These are phyloP conservation scores for Erythrocercus mccallii DNA, from an alignment of 2,113 vertebrate species.

Conservation along the genomic window DNA sequence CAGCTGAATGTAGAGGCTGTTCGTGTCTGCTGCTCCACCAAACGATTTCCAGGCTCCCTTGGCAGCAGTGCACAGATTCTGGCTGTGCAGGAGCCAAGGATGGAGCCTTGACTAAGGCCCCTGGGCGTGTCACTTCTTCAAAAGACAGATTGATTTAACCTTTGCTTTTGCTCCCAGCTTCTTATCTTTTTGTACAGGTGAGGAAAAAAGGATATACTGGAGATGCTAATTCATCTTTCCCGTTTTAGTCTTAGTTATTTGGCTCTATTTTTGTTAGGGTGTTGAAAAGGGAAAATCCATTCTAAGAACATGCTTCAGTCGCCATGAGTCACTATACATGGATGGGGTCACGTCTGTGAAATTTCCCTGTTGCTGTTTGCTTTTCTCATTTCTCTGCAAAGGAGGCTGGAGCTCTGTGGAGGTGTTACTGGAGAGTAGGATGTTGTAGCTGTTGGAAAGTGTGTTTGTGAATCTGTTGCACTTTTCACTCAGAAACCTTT, in stretches of 20 bases:
- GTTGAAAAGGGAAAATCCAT: background rate
- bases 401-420: background rate
- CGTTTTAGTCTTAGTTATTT: background rate
- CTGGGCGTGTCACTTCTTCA: background rate
- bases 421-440: background rate
- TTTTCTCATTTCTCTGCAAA: background rate
- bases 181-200: background rate
- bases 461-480: background rate
- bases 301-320: background rate
- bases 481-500: background rate
- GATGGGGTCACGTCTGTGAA: background rate
- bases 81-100: background rate
- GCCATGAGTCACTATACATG: background rate
- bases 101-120: background rate
- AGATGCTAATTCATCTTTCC: background rate
- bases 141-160: background rate
- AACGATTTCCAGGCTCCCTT: background rate
- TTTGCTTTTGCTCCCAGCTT: background rate
- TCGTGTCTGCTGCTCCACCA: background rate
- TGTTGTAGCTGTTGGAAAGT: background rate
- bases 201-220: too few species aligned
- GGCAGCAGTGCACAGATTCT: background rate
- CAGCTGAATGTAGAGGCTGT: background rate
- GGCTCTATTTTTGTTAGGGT: rapidly evolving
- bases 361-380: background rate